phyloP scores from a whole-genome alignment of 2,888 invertebrate genomes.

The Philereme vetulata region DNA sequence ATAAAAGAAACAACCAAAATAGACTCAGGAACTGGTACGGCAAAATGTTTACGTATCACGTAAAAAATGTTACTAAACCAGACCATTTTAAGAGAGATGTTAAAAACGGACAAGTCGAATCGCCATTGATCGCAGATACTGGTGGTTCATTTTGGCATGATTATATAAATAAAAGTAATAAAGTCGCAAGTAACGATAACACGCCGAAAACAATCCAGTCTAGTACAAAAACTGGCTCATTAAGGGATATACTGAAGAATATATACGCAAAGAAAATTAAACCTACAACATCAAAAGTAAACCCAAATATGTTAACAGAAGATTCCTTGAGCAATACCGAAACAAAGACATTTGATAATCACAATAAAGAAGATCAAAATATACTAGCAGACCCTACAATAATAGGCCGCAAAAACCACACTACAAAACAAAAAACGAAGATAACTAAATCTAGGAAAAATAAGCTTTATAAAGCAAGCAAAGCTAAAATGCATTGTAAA shows the following conservation, averaged over 20 bases:
- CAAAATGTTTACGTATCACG: conserved; percentile 39
- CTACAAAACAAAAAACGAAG: conserved; percentile 6
- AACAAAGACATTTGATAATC: conserved; percentile 40
- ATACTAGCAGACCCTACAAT: conserved; percentile 26
- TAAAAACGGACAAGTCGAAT: conserved; percentile 40
- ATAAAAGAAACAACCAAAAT: conserved; percentile 39
- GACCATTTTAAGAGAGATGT: conserved; percentile 36
- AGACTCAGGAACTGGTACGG: conserved; percentile 36
- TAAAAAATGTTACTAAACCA: conserved; percentile 13
- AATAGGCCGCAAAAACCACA: conserved; percentile 3
- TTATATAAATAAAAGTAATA: conserved; percentile 42
- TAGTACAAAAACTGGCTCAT: not conserved
- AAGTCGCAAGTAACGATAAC: conserved; percentile 4
- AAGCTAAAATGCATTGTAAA: conserved; percentile 8
- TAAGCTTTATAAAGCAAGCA: conserved; percentile 12
- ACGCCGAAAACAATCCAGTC: not conserved
- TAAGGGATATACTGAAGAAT: conserved; percentile 10
- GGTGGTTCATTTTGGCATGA: conserved; percentile 55
- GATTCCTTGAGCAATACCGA: conserved; percentile 41
- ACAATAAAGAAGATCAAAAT: conserved; percentile 21
- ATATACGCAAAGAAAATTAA: not conserved
- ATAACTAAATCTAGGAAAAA: conserved; percentile 15
- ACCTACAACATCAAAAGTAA: not conserved
- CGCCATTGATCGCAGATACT: conserved; percentile 49
- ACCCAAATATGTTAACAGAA: not conserved